phyloP scores from a whole-genome alignment of 2,888 invertebrate genomes.

The Ormia ochracea region DNA sequence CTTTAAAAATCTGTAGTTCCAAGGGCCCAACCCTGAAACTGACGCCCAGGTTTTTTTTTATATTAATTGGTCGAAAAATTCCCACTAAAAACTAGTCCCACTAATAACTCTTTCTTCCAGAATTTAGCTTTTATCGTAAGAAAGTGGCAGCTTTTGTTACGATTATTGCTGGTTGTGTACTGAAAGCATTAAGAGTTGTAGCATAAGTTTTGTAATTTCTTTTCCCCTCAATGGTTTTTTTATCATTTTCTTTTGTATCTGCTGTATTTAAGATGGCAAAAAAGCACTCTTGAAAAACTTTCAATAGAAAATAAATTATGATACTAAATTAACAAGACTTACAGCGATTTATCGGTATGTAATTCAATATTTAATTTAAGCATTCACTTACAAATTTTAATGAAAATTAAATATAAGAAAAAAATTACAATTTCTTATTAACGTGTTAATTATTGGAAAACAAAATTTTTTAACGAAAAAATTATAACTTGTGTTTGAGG shows the following conservation, averaged over 20 bases:
- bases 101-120: no score
- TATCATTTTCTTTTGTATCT: background rate
- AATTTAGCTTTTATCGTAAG: no score
- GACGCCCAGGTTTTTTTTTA: no score
- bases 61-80: no score
- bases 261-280: background rate
- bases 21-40: no score
- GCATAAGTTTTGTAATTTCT: conserved; percentile 1
- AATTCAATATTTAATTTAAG: conserved; percentile 22
- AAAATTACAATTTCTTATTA: background rate
- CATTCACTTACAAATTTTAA: background rate
- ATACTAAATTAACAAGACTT: conserved; percentile 24
- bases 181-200: background rate
- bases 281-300: conserved; percentile 33
- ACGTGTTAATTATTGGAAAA: background rate
- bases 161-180: background rate
- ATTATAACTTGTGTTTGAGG: no score
- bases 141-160: no score
- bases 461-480: background rate
- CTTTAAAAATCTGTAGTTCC: no score
- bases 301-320: conserved; percentile 21
- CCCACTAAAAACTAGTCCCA: no score
- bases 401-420: background rate
- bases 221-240: background rate
- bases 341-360: conserved; percentile 3